Conservation (phyloP, 2,888 invertebrate species). For the Andrena trimmerana region DNA sequence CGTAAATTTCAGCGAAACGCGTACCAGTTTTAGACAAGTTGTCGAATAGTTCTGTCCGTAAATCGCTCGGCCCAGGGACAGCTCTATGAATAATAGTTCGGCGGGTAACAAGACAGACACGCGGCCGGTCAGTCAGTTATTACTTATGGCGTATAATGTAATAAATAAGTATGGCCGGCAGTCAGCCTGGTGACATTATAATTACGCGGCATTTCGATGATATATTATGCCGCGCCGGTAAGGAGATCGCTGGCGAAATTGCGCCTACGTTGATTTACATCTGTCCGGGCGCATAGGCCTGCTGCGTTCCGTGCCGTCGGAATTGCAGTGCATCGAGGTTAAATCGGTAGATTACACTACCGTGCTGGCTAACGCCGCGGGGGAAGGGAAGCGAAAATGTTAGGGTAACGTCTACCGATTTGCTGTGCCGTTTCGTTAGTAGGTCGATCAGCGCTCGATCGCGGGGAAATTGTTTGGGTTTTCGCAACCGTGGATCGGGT, state of each 20-base stretch:
- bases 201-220: slow-evolving; percentile 47
- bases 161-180: slow-evolving; percentile 39
- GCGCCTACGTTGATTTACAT: slow-evolving; percentile 44
- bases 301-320: slow-evolving; percentile 20
- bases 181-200: slow-evolving; percentile 46
- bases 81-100: slow-evolving; percentile 33
- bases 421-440: background rate
- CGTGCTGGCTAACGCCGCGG: slow-evolving; percentile 4
- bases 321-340: slow-evolving; percentile 39
- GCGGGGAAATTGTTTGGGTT: slow-evolving; percentile 1
- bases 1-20: slow-evolving; percentile 13
- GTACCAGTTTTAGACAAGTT: slow-evolving; percentile 27
- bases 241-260: slow-evolving; percentile 33
- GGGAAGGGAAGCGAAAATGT: background rate
- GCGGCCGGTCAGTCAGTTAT: slow-evolving; percentile 32
- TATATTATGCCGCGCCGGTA: slow-evolving; percentile 7
- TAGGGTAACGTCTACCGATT: slow-evolving; percentile 3
- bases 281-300: slow-evolving; percentile 15
- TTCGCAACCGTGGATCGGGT: background rate
- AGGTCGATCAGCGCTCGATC: background rate
- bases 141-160: slow-evolving; percentile 21
- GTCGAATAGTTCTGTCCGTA: slow-evolving; percentile 40
- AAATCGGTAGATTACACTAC: slow-evolving; percentile 40
- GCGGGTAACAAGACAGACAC: slow-evolving; percentile 15
- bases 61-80: slow-evolving; percentile 31